A percentile compares a stretch with the other conserved stretches of the same genome.
Conservation (phyloP, 1,140 invertebrate genomes). For the Choristoneura fumiferana region DNA sequence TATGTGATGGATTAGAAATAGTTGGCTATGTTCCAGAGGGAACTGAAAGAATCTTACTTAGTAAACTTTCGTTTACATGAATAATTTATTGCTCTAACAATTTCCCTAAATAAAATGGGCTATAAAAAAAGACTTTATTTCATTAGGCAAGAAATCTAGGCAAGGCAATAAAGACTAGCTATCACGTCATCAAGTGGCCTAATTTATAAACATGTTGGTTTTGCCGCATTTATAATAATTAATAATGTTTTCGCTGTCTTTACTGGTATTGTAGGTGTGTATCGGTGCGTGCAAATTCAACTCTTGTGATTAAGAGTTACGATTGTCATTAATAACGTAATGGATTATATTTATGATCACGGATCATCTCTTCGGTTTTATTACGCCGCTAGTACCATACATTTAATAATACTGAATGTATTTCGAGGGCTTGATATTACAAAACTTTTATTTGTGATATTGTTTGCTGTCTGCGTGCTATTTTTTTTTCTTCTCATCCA, state of each 20-base stretch:
- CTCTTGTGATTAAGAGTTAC: conserved; percentile 53
- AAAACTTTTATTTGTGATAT: conserved; percentile 37
- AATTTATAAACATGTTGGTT: no score
- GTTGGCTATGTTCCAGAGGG: conserved; percentile 6
- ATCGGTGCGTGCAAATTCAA: conserved; percentile 38
- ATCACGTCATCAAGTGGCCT: no score
- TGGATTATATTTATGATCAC: conserved; percentile 54
- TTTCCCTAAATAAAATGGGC: background rate
- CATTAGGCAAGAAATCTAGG: no score
- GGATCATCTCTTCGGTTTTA: conserved; percentile 49
- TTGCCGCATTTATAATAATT: background rate
- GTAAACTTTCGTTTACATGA: conserved; percentile 11
- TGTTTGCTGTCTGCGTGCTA: conserved; percentile 30
- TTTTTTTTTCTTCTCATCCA: conserved; percentile 18
- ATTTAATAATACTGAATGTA: conserved; percentile 45
- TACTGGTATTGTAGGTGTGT: conserved; percentile 38
- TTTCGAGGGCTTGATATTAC: conserved; percentile 31
- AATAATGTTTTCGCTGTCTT: conserved; percentile 7
- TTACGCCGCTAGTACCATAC: conserved; percentile 33
- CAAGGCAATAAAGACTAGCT: no score
- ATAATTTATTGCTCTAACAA: conserved; percentile 10
- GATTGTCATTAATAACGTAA: conserved; percentile 62
- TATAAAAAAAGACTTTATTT: background rate
- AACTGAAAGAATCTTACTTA: conserved; percentile 10
- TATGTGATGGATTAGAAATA: conserved; percentile 9